A percentile compares a stretch with the other conserved stretches of the same genome.
Evolutionary conservation across 2,888 invertebrate genomes (phyloP).

Genomic region (Coenonympha glycerion): DNA sequence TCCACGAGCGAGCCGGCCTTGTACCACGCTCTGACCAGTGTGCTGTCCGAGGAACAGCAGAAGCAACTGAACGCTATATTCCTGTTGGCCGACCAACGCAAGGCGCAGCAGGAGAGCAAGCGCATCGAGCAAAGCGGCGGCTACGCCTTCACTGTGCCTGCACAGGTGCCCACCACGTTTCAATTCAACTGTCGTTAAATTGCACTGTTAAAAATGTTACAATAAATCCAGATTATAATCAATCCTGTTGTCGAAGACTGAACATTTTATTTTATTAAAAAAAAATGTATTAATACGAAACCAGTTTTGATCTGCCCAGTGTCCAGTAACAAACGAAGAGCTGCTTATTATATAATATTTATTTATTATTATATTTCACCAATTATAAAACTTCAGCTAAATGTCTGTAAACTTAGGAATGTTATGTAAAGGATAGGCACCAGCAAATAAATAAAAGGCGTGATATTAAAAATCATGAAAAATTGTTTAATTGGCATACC

Average conservation of each 20-base stretch:
- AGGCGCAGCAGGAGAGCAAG: slow-evolving; percentile 94
- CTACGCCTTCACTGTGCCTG: slow-evolving; percentile 79
- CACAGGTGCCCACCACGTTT: slow-evolving; percentile 93
- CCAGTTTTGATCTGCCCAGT: no score
- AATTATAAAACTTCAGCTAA: no score
- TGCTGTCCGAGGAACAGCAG: slow-evolving; percentile 86
- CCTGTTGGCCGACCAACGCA: slow-evolving; percentile 92
- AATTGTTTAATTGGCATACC: slow-evolving; percentile 76
- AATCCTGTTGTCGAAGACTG: no score
- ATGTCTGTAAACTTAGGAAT: no score
- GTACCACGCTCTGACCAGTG: slow-evolving; percentile 86
- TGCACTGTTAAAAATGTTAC: no score
- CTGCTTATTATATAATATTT: no score
- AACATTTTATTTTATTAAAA: no score
- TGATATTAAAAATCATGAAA: slow-evolving; percentile 71
- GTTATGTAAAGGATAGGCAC: not conserved
- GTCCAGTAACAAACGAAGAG: no score
- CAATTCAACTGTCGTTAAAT: no score
- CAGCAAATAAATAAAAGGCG: slow-evolving; percentile 52
- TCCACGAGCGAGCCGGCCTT: slow-evolving; percentile 84
- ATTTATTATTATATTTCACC: no score
- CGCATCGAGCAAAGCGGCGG: slow-evolving; percentile 96
- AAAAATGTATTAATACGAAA: no score
- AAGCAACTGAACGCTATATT: slow-evolving; percentile 91
- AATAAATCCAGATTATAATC: no score